Percentiles rank a stretch among this genome's conserved stretches.
Conservation (phyloP, 2,113 vertebrate genomes). For the Psammodynastes pulverulentus region DNA sequence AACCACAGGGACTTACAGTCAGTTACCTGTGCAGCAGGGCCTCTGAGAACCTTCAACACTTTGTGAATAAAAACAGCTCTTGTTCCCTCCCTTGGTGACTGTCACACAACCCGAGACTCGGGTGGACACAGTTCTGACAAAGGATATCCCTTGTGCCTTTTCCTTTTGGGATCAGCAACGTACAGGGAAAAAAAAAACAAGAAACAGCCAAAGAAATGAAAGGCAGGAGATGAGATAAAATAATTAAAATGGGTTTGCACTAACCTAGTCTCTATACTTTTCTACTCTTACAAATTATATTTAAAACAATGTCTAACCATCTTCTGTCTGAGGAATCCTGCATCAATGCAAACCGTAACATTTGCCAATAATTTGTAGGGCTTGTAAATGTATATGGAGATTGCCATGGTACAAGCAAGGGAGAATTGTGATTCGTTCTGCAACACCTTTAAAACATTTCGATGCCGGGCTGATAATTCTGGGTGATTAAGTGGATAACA, state of each 20-base stretch:
- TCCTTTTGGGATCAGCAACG: neutral
- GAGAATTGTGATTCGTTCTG: neutral
- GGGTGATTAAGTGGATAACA: conserved; percentile 7
- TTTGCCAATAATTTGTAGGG: neutral
- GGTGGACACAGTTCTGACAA: neutral
- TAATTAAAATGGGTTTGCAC: neutral
- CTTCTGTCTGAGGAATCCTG: neutral
- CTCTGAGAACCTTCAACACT: neutral
- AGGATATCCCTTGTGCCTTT: neutral
- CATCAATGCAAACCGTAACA: neutral
- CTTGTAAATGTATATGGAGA: neutral
- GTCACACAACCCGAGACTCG: neutral
- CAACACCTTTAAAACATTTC: neutral
- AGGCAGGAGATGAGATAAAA: neutral
- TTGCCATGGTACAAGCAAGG: neutral
- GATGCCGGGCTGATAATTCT: neutral
- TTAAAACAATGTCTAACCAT: neutral
- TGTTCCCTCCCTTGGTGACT: neutral
- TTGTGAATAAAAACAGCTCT: neutral
- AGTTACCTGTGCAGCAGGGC: neutral
- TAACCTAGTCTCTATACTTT: neutral
- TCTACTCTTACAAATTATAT: neutral
- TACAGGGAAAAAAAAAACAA: neutral
- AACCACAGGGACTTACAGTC: neutral
- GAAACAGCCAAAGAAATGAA: neutral